Base-by-base conservation (phyloP, 2,113 vertebrate genomes). In the Acanthisitta chloris region DNA sequence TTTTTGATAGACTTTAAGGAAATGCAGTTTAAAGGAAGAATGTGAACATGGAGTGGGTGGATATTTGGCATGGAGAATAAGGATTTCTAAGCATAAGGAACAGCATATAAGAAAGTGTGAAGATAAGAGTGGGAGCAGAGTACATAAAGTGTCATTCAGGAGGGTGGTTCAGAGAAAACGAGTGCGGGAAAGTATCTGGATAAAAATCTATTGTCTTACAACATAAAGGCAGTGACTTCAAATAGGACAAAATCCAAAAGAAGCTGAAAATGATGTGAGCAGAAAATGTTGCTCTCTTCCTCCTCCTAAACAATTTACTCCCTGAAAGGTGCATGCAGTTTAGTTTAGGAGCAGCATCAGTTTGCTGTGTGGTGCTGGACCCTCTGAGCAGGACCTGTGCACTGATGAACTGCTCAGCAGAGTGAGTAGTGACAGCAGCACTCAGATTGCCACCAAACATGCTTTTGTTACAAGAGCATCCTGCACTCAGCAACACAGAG, bases 81-180 rank as follows among this genome's bases (percentile, higher is more conserved):
- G 58, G 58, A 90, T 73, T 77, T 92, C 36, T 82, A 73, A 95
- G 49, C 45, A 59, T 69, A 77, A 91, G 36, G 31, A 96, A 76
- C 10, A 88, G 33, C 70, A 70, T 36, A 48, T 19, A 73, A 72
- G 38, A 38, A 92, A 64, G 29, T 62, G 71, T 92, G 88, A 95
- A 93, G 38, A 42, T 61, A 71, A 58, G 59, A 92, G 69, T 67
- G 43, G 69, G 81, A 91, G 58, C 88, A 76, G 5, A 48, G 36
- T 43, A 69, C 23, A 69, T 62, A 59, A 71, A 74, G 38, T 72
- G 61, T 67, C 49, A 42, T 57, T 82, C 78, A 85, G 62, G 24
- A 91, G 45, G 25, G 25, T 55, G 83, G 51, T 42, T 90, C 51
- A 69, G 43, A 85, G 31, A 58, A 57, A 81, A 14, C 23, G 18